These are phyloP conservation scores for Lates japonicus DNA, from an alignment of 2,797 vertebrate species.

Conservation along the genomic window DNA sequence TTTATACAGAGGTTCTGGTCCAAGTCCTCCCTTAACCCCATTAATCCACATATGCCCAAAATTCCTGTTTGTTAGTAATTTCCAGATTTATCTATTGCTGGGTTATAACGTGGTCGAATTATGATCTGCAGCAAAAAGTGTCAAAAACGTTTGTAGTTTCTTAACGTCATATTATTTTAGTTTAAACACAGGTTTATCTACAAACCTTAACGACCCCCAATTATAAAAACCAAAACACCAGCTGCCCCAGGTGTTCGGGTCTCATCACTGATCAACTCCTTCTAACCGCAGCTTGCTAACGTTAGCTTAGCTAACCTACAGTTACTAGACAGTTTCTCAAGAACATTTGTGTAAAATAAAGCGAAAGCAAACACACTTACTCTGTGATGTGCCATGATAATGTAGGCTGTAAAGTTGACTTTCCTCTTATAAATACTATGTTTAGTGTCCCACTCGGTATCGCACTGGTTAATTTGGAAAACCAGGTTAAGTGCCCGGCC, in stretches of 20 bases:
- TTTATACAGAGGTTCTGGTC: background rate
- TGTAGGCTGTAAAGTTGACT: background rate
- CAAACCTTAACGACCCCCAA: background rate
- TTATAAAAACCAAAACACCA: background rate
- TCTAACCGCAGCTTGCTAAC: background rate
- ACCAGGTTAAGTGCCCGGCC: background rate
- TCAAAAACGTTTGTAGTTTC: background rate
- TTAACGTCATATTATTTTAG: too few relatives aligned
- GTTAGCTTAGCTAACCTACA: constrained; percentile 22
- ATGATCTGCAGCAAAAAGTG: background rate
- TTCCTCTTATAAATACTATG: background rate
- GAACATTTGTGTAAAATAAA: background rate
- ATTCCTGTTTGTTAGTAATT: background rate
- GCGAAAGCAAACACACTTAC: constrained; percentile 65
- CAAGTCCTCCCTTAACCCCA: background rate
- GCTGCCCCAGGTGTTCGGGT: background rate
- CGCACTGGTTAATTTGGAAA: background rate
- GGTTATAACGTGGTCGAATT: background rate
- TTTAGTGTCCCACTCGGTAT: background rate
- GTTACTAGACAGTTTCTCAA: background rate
- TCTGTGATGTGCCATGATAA: constrained; percentile 79
- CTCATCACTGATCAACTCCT: background rate
- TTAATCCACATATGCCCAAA: background rate
- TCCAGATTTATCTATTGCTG: background rate
- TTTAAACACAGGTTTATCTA: background rate